Conservation (phyloP, 2,888 invertebrate genomes). For the Elegia similella region DNA sequence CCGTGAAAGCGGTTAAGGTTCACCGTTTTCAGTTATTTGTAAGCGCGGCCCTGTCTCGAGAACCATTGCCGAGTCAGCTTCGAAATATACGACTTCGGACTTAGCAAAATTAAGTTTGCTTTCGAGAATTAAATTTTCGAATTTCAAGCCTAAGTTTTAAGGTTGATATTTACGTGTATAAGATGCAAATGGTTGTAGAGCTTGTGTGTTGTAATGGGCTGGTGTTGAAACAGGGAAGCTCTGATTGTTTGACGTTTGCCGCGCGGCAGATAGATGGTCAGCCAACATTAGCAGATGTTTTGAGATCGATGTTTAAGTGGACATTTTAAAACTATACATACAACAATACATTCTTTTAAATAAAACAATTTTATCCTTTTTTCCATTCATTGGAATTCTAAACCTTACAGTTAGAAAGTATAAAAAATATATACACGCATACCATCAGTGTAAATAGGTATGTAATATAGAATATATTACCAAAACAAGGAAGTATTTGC, state of each 20-base stretch:
- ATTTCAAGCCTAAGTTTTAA: not conserved
- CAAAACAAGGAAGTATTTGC: too few relatives aligned
- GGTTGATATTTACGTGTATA: not conserved
- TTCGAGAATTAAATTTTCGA: not conserved
- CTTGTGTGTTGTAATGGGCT: constrained; percentile 31
- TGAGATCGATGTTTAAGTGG: constrained; percentile 38
- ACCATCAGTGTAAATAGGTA: too few relatives aligned
- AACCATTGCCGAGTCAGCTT: constrained; percentile 1
- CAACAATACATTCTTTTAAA: too few relatives aligned
- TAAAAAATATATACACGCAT: too few relatives aligned
- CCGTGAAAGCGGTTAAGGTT: constrained; percentile 53
- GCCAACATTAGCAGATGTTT: constrained; percentile 35
- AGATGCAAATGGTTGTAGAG: not conserved
- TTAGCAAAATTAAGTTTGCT: not conserved
- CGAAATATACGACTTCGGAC: constrained; percentile 3
- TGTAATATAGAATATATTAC: too few relatives aligned
- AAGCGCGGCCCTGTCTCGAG: constrained; percentile 30
- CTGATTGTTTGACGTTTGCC: constrained; percentile 41
- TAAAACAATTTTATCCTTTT: too few relatives aligned
- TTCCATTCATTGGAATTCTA: too few relatives aligned
- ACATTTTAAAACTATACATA: constrained; percentile 26
- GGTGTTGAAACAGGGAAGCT: constrained; percentile 49
- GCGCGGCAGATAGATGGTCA: constrained; percentile 27
- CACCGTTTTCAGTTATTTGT: constrained; percentile 41
- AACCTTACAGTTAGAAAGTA: too few relatives aligned